Evolutionary conservation across 2,113 vertebrate genomes (phyloP).

Genomic region (Atrichornis clamosus): DNA sequence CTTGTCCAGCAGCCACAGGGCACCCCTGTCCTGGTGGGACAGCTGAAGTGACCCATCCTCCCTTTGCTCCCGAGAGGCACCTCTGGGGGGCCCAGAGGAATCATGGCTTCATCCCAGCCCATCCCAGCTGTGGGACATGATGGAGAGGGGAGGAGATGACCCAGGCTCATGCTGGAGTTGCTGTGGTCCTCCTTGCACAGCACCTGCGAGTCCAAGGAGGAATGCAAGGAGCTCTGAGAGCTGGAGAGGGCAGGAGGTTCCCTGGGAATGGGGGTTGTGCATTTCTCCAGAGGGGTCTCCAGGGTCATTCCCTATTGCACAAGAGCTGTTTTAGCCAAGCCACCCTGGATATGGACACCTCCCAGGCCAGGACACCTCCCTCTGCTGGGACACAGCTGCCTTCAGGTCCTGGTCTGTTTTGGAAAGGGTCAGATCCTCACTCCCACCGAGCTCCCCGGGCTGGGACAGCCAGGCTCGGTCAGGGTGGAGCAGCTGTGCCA

Average conservation of each 20-base stretch:
- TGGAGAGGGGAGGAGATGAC: not conserved
- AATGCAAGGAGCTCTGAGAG: not conserved
- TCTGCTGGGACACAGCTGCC: not conserved
- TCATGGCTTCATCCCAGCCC: not conserved
- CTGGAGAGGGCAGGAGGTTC: not conserved
- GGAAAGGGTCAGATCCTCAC: not conserved
- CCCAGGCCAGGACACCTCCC: not conserved
- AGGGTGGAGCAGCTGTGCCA: not conserved
- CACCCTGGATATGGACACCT: not conserved
- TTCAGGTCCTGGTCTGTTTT: not conserved
- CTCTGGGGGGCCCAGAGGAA: fast-evolving
- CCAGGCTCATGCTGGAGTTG: not conserved
- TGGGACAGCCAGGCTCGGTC: not conserved
- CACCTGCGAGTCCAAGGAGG: not conserved
- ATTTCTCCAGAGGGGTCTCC: not conserved
- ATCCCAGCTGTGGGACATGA: not conserved
- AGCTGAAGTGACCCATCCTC: not conserved
- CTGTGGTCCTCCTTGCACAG: not conserved
- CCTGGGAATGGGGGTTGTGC: not conserved
- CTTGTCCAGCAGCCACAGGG: not conserved
- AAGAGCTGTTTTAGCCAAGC: not conserved
- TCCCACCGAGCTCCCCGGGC: fast-evolving
- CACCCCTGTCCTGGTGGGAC: not conserved
- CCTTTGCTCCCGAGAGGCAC: not conserved
- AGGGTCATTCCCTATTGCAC: not conserved